A percentile compares a stretch with the other conserved stretches of the same genome.
Evolutionary conservation across 2,113 vertebrate species (phyloP).

Genomic region (Anser cygnoides): DNA sequence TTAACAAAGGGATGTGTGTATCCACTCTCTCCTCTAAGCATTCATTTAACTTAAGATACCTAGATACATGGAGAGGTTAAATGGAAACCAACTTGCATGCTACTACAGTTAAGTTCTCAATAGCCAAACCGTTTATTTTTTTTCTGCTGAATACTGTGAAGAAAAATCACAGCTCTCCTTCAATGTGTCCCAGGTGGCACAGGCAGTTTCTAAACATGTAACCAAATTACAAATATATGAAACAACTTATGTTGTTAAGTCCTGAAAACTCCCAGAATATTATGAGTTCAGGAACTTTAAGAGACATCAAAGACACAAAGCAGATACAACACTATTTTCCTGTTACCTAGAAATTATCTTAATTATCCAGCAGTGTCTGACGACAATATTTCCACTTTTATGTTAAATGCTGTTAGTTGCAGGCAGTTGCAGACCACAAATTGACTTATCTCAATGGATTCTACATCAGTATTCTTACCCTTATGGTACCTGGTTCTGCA

Average conservation of each 20-base stretch:
- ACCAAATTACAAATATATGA: background rate
- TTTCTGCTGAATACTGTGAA: background rate
- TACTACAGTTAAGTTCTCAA: background rate
- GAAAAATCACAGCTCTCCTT: background rate
- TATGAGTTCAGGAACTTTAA: background rate
- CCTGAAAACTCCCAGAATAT: background rate
- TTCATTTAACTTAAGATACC: background rate
- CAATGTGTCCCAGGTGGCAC: background rate
- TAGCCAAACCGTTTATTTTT: background rate
- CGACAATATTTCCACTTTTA: background rate
- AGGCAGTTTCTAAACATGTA: background rate
- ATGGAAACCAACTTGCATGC: background rate
- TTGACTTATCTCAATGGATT: background rate
- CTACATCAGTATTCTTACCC: background rate
- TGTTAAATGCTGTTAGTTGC: background rate
- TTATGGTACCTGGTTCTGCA: background rate
- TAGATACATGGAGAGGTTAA: background rate
- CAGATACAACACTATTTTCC: background rate
- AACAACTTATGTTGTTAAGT: background rate
- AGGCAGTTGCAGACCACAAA: background rate
- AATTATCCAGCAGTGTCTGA: background rate
- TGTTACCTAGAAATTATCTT: background rate
- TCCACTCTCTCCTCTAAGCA: background rate
- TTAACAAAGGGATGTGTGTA: background rate
- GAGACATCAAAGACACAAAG: background rate